phyloP scores from a whole-genome alignment of 2,797 vertebrate species.

The Channallabes apus region DNA sequence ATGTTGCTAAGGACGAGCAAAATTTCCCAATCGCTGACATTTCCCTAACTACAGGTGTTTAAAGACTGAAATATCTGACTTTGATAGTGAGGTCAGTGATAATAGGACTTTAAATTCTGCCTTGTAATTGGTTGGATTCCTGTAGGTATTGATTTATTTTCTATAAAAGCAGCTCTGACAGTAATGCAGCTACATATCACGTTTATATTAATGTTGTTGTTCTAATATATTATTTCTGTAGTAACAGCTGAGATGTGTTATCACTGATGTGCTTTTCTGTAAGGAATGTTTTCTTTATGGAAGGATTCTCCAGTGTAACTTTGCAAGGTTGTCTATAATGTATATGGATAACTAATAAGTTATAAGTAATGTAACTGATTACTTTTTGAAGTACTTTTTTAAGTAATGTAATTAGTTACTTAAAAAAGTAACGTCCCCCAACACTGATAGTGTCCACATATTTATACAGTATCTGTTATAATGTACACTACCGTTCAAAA shows the following conservation, averaged over 20 bases:
- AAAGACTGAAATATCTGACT: not conserved
- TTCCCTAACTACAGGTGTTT: not conserved
- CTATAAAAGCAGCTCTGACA: not conserved
- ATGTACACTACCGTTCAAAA: no score
- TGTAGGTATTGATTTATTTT: not conserved
- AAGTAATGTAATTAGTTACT: no score
- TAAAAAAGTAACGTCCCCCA: no score
- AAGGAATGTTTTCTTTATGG: no score
- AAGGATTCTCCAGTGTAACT: no score
- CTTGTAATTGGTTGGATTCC: not conserved
- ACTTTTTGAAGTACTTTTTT: no score
- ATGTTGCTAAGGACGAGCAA: not conserved
- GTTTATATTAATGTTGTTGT: not conserved
- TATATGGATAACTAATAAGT: no score
- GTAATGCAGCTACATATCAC: not conserved
- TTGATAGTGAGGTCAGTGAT: not conserved
- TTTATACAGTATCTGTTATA: no score
- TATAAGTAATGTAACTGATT: no score
- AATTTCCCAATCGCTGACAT: not conserved
- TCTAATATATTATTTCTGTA: not conserved
- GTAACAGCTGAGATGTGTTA: not conserved
- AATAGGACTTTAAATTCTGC: not conserved
- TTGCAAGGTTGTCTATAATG: not conserved
- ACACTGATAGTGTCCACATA: no score
- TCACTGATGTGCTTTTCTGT: not conserved